These are phyloP conservation scores for Nycticebus coucang DNA, from an alignment of 2,113 vertebrate genomes.

Conservation along the genomic window DNA sequence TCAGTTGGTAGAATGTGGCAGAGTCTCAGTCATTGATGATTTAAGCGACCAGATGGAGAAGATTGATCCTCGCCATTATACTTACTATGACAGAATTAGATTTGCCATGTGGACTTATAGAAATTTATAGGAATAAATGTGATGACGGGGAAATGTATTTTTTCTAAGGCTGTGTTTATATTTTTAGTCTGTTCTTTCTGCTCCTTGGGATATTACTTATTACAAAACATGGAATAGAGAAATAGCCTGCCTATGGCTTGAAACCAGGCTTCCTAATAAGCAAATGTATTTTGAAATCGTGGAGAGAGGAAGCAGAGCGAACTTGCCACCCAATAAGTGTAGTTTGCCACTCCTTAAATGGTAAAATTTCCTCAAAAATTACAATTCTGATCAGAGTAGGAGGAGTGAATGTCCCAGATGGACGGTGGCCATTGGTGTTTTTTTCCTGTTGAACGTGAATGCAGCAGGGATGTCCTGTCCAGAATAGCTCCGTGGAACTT, in stretches of 20 bases:
- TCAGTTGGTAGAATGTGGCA: background rate
- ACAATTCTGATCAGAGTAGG: background rate
- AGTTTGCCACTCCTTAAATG: background rate
- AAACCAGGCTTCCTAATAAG: background rate
- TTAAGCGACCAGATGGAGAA: background rate
- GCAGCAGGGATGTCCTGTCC: background rate
- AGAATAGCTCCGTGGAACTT: background rate
- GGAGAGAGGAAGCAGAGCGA: background rate
- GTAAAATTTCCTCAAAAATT: background rate
- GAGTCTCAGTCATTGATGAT: background rate
- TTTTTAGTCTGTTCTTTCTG: constrained; percentile 22
- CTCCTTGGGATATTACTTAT: background rate
- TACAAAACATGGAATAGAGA: background rate
- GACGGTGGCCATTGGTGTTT: background rate
- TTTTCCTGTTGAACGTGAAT: background rate
- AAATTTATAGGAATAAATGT: background rate
- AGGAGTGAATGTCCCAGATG: background rate
- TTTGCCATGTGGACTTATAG: background rate
- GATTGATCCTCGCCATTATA: background rate
- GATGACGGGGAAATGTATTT: background rate
- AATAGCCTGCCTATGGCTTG: background rate
- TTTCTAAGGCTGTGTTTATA: background rate
- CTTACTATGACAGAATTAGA: background rate
- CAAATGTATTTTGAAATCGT: constrained; percentile 22
- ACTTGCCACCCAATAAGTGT: background rate